Evolutionary conservation across 2,797 vertebrate genomes (phyloP), one percentile per base, ranked within the genome.

Genomic region (Alectoris magna): DNA sequence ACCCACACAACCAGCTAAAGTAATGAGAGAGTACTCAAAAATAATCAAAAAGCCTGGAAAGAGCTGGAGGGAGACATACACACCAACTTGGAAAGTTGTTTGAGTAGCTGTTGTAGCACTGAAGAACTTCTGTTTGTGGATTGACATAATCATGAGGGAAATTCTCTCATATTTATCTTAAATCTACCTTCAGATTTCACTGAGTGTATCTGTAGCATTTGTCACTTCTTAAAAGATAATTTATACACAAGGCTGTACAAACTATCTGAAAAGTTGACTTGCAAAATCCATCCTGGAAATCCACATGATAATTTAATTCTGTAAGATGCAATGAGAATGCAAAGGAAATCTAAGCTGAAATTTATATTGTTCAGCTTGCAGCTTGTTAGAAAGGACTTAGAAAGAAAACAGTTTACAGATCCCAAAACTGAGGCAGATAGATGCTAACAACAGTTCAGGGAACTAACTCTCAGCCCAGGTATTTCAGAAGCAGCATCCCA

Each of bases 141-240:
- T 85, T 41, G 15, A 76, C 78, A 14, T 53, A 66, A 51, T 68
- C 46, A 16, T 21, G 38, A 56, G 15, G 3, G 5, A 79, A 93
- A 60, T 90, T n/a, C 90, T 95, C 94, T 49, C 90, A 87, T 95
- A 87, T 62, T 77, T 96, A 66, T 81, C 41, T 94, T 88, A 69
- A 87, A 85, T 87, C 46, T 90, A 62, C 66, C 55, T 62, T 78
- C 95, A 49, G 85, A 90, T 80, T 69, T 67, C 82, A 90, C 23
- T 26, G 29, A 51, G 29, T 55, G 36, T 48, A 27, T 75, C 75
- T 73, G 63, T 72, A 75, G 26, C 75, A 29, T 46, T 92, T 94
- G 91, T 8, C 4, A 46, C n/a, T 77, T 68, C 79, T 38, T 88
- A 96, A 95, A 87, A 17, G 36, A 74, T 66, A 26, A 23, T 95